Evolutionary conservation across 2,113 vertebrate genomes (phyloP).

Genomic region (Mus pahari): DNA sequence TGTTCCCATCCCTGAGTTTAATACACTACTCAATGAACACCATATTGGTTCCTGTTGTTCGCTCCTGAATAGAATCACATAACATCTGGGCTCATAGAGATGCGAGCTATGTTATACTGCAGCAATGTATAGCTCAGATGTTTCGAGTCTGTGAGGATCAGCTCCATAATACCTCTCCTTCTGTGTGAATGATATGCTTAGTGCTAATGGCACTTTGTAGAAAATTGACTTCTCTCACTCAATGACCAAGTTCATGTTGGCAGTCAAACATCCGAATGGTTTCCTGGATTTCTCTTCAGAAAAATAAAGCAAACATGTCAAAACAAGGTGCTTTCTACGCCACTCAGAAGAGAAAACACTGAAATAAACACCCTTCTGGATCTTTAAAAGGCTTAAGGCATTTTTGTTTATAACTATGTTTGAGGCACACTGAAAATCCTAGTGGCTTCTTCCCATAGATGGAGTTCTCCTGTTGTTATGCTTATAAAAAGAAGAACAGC

Average conservation of each 20-base stretch:
- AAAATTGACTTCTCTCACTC: constrained; percentile 62
- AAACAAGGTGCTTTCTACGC: background rate
- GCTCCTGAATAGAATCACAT: constrained; percentile 20
- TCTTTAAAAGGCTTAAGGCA: background rate
- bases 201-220: background rate
- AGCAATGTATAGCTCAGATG: constrained; percentile 63
- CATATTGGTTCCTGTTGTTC: background rate
- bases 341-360: background rate
- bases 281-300: constrained; percentile 17
- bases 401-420: background rate
- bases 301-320: background rate
- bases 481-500: background rate
- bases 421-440: background rate
- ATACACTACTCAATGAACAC: background rate
- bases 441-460: background rate
- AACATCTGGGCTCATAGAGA: constrained; percentile 70
- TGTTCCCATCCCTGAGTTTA: background rate
- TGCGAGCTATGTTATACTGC: constrained; percentile 2
- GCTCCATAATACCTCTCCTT: constrained; percentile 47
- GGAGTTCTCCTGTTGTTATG: background rate
- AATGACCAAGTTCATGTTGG: background rate
- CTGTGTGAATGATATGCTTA: constrained; percentile 28
- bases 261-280: constrained; percentile 17
- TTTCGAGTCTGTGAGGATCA: constrained; percentile 33
- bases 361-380: background rate